Percentiles rank a stretch among this genome's conserved stretches.
These are phyloP conservation scores for Campoplex capitator DNA, from an alignment of 2,888 invertebrate species.

Conservation along the genomic window DNA sequence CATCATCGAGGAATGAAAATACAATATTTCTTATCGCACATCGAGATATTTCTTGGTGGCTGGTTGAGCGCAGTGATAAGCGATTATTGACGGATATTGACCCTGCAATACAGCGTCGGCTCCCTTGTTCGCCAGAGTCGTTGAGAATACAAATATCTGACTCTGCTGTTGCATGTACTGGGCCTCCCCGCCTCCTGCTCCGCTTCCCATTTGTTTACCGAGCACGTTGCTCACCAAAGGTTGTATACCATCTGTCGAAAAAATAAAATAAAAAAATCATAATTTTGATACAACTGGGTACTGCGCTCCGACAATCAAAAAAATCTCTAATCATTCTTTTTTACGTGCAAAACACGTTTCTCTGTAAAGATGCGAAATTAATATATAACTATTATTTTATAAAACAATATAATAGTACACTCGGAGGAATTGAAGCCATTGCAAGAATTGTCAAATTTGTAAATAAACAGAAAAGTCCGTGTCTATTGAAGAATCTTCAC, in stretches of 20 bases:
- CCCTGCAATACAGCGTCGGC: slow-evolving; percentile 96
- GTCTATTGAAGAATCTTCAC: background rate
- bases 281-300: background rate
- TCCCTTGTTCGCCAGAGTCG: slow-evolving; percentile 96
- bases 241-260: slow-evolving; percentile 88
- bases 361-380: background rate
- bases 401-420: slow-evolving; percentile 13
- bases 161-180: slow-evolving; percentile 98
- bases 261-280: slow-evolving; percentile 73
- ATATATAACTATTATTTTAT: background rate
- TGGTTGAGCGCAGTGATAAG: slow-evolving; percentile 97
- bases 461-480: background rate
- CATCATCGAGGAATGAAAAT: background rate
- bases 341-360: background rate
- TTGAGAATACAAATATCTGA: slow-evolving; percentile 99
- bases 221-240: slow-evolving; percentile 92
- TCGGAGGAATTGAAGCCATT: background rate
- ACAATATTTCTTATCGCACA: slow-evolving; percentile 84
- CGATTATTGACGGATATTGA: slow-evolving; percentile 96
- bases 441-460: background rate
- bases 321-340: background rate
- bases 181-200: slow-evolving; percentile 92
- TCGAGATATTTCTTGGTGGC: slow-evolving; percentile 97
- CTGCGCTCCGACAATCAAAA: background rate
- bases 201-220: slow-evolving; percentile 90